Base-by-base conservation (phyloP, 2,888 invertebrate genomes). In the Leptopilina syphax region DNA sequence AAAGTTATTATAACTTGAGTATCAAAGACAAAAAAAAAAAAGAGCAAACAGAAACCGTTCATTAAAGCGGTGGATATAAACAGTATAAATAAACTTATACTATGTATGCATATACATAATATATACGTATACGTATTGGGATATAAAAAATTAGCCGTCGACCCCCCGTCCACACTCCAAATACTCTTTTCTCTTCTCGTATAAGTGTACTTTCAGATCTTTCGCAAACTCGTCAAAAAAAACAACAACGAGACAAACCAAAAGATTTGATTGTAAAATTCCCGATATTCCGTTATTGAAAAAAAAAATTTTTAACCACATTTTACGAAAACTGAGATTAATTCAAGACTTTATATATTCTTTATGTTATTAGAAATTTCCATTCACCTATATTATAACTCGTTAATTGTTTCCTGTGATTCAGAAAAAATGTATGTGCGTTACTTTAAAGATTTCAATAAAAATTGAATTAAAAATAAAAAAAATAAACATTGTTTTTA, bases 81-180 rank as follows among this genome's bases (percentile, higher is more conserved):
- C 83, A 84, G 85, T 89, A 88, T 86, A 86, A 87, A 85, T 89
- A 89, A 89, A 88, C 87, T 18, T 88, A 85, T 87, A 88, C 85
- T 86, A 88, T 87, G 87, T 89, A 90, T 87, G 87, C 88, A 90
- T 89, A 88, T 88, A 87, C 87, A 87, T 87, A 88, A 86, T 85
- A 88, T 89, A 87, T 89, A 88, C 88, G 89, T 89, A 91, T 90
- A 90, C 88, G 88, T 89, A 89, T 84, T 83, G 80, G 84, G 85
- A 87, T 85, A 83, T 79, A 83, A 86, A 85, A 81, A 77, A 83
- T 84, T 89, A 91, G 89, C 88, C 89, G 89, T 88, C 89, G 86
- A 88, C 84, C 84, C 41, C 88, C 86, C 85, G 84, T 87, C 86
- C 85, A 85, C 18, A 34, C 82, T 85, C 85, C 84, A 79, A 85